phyloP scores from a whole-genome alignment of 2,888 invertebrate genomes.

The Litoditis marina region DNA sequence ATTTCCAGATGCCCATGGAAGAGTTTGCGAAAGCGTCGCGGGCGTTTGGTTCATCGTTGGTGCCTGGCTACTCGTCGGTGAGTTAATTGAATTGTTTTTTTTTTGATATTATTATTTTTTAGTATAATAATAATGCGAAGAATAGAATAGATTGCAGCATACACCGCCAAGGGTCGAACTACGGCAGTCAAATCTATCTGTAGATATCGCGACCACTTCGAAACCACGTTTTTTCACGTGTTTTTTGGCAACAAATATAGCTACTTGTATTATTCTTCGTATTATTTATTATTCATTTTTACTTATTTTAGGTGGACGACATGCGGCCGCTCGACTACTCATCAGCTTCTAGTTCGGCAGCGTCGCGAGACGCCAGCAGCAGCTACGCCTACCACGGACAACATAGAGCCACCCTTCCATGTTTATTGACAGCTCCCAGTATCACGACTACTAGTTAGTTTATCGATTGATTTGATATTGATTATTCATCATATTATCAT shows the following conservation, averaged over 20 bases:
- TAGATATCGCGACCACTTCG: too few species aligned
- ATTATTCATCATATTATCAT: too few species aligned
- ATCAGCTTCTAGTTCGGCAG: slow-evolving; percentile 9
- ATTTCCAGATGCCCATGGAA: slow-evolving; percentile 20
- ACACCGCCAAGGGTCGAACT: too few species aligned
- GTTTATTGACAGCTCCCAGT: background rate
- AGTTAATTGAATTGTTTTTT: background rate
- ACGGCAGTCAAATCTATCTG: too few species aligned
- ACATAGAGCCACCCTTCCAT: slow-evolving; percentile 9
- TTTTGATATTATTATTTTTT: background rate
- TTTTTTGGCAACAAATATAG: too few species aligned
- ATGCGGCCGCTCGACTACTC: slow-evolving; percentile 10
- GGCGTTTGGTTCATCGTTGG: slow-evolving; percentile 12
- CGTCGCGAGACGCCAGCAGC: background rate
- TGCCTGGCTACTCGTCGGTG: slow-evolving; percentile 13
- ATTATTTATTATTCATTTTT: background rate
- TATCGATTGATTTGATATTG: too few species aligned
- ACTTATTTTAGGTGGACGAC: background rate
- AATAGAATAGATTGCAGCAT: too few species aligned
- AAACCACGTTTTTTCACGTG: too few species aligned
- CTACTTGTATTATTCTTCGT: too few species aligned
- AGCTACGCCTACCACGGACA: slow-evolving; percentile 6
- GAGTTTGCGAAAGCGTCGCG: slow-evolving; percentile 13
- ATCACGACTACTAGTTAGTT: slow-evolving; percentile 15
- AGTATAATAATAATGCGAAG: too few species aligned